These are phyloP conservation scores for Arbacia lixula DNA, from an alignment of 53 echinoderm and acorn worm genomes.

Conservation along the genomic window DNA sequence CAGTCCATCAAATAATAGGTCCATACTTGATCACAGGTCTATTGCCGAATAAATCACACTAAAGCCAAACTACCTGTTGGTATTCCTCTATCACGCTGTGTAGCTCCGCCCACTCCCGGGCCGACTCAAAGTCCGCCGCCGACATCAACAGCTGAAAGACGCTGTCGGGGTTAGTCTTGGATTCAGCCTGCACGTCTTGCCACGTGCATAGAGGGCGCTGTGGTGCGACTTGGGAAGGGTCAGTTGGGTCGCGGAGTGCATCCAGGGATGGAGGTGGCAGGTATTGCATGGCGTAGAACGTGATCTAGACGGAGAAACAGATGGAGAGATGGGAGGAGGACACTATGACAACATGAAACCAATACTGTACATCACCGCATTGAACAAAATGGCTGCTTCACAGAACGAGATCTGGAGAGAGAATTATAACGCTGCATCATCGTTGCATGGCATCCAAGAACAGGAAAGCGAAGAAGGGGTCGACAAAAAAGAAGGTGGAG, in stretches of 20 bases:
- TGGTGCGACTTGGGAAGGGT: background rate
- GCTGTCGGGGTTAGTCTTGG: slow-evolving; percentile 64
- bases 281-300: slow-evolving; percentile 67
- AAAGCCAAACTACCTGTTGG: slow-evolving; percentile 69
- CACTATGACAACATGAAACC: no score
- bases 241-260: slow-evolving; percentile 19
- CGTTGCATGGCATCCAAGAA: no score
- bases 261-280: slow-evolving; percentile 30
- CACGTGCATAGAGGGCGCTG: slow-evolving; percentile 58
- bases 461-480: no score
- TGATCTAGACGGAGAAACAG: slow-evolving; percentile 61
- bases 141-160: slow-evolving; percentile 70
- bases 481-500: no score
- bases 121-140: slow-evolving; percentile 85
- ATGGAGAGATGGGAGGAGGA: no score
- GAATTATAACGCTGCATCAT: no score
- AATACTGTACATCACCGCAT: no score
- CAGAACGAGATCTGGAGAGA: no score
- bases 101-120: slow-evolving; percentile 79
- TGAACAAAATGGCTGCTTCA: no score
- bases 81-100: slow-evolving; percentile 64
- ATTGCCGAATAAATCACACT: background rate
- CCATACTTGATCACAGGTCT: background rate
- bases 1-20: no score
- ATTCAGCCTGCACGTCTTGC: slow-evolving; percentile 77